Evolutionary conservation across 2,113 vertebrate species (phyloP), one percentile per base, ranked within the genome.

Genomic region (Odocoileus hemionus): DNA sequence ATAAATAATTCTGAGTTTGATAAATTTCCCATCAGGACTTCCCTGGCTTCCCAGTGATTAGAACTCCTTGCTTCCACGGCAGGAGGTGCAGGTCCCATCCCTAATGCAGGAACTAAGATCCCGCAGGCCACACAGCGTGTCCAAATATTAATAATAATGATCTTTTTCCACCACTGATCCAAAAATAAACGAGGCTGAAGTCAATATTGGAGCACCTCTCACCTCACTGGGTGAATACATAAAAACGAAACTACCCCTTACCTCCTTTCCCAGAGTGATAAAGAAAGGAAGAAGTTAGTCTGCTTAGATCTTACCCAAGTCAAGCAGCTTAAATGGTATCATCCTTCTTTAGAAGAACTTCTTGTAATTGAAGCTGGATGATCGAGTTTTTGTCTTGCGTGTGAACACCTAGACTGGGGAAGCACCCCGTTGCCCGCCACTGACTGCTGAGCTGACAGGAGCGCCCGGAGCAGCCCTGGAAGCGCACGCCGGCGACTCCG

Each of bases 91-190:
- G 64, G n/a, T 70, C 11, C 64, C 19, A 12, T 12, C 64, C 19
- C n/a, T 10, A 0, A 17, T 23, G 64, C 5, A 2, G 64, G 19
- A 70, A 36, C 64, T 12, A 6, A 36, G 64, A 23, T 23, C 64
- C 64, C 5, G 64, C 64, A 36, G 19, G 64, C n/a, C n/a, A 23
- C 1, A 0, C n/a, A 23, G n/a, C 2, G 0, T 19, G 0, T 70
- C n/a, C 67, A 70, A 0, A 70, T 70, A 6, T 39, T 70, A 70
- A 5, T 70, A 70, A 21, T 36, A 36, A 70, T 12, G 10, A 70
- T 70, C 23, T 21, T 45, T 79, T 85, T 47, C 28, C 33, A 9
- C 16, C 60, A 25, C 28, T 28, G 4, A 64, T 39, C 79, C 58
- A 25, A 2, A 70, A 3, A 1, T 15, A 33, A 57, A 13, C 0